Percentiles rank a stretch among this genome's conserved stretches.
Conservation (phyloP, 1,140 invertebrate species). For the Dendrolimus kikuchii region DNA sequence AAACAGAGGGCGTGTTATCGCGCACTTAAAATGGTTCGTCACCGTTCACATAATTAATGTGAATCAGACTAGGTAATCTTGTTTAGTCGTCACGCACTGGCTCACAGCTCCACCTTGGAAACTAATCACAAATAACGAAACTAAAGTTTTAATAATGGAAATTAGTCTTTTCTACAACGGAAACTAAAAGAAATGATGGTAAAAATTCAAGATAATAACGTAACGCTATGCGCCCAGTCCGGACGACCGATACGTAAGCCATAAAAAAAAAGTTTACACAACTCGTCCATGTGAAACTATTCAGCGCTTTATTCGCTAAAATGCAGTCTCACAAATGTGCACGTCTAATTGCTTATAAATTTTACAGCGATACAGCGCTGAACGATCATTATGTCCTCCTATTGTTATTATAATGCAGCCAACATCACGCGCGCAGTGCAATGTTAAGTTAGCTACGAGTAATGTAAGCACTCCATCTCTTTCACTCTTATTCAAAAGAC, state of each 20-base stretch:
- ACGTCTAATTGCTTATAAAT: neutral
- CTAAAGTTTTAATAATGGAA: conserved; percentile 9
- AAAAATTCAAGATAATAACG: conserved; percentile 32
- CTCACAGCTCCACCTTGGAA: conserved; percentile 17
- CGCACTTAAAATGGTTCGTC: conserved; percentile 53
- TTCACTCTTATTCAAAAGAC: conserved; percentile 20
- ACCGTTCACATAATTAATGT: conserved; percentile 64
- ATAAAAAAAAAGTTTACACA: conserved; percentile 58
- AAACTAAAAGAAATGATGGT: conserved; percentile 16
- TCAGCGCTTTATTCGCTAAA: conserved; percentile 10
- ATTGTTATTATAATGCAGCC: conserved; percentile 70
- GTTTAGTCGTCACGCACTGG: conserved; percentile 29
- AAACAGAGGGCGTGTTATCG: conserved; percentile 48
- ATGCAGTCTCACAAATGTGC: neutral
- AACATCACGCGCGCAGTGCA: conserved; percentile 52
- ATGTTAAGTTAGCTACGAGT: conserved; percentile 41
- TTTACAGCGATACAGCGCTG: conserved; percentile 34
- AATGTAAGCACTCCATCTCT: conserved; percentile 24
- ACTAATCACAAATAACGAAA: conserved; percentile 13
- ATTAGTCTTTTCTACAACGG: conserved; percentile 12
- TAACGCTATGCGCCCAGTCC: conserved; percentile 33
- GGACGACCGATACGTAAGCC: conserved; percentile 57
- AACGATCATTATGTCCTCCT: conserved; percentile 23
- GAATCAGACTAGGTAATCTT: conserved; percentile 46
- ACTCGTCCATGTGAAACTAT: conserved; percentile 19